Evolutionary conservation across 2,888 invertebrate genomes (phyloP).

Genomic region (Dyspetes luteomarginatus): DNA sequence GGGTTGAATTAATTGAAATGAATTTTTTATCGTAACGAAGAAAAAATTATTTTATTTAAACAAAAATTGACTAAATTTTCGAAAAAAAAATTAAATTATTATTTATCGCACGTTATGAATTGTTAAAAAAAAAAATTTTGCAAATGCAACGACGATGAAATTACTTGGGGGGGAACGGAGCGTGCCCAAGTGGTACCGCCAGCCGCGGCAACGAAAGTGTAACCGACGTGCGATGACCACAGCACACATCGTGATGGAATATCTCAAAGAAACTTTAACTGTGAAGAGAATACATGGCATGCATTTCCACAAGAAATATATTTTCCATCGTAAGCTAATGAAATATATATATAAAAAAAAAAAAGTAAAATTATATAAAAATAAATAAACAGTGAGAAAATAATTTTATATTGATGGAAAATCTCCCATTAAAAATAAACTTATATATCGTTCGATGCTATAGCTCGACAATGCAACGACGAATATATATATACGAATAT

Average conservation of each 20-base stretch:
- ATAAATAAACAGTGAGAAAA: no score
- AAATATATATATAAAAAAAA: no score
- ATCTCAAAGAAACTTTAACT: slow-evolving; percentile 28
- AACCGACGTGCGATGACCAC: slow-evolving; percentile 73
- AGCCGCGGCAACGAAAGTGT: slow-evolving; percentile 81
- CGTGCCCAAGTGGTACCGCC: slow-evolving; percentile 76
- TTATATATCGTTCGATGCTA: slow-evolving; percentile 4
- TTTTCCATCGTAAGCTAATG: neutral
- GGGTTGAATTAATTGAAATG: no score
- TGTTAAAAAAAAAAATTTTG: slow-evolving; percentile 23
- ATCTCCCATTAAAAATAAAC: neutral
- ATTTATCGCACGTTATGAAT: slow-evolving; percentile 40
- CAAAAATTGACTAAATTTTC: no score
- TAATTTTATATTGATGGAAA: no score
- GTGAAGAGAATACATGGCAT: neutral
- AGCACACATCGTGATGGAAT: slow-evolving; percentile 36
- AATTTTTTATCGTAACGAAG: no score
- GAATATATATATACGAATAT: no score
- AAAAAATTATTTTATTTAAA: no score
- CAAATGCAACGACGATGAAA: slow-evolving; percentile 54
- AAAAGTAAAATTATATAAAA: no score
- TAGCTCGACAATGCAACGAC: slow-evolving; percentile 10
- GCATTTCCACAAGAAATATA: neutral
- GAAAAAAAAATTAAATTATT: neutral
- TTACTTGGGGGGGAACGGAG: slow-evolving; percentile 63